Evolutionary conservation across 2,888 invertebrate genomes (phyloP), one percentile per base, ranked within the genome.

Genomic region (Kuschelorhynchus macadamiae): DNA sequence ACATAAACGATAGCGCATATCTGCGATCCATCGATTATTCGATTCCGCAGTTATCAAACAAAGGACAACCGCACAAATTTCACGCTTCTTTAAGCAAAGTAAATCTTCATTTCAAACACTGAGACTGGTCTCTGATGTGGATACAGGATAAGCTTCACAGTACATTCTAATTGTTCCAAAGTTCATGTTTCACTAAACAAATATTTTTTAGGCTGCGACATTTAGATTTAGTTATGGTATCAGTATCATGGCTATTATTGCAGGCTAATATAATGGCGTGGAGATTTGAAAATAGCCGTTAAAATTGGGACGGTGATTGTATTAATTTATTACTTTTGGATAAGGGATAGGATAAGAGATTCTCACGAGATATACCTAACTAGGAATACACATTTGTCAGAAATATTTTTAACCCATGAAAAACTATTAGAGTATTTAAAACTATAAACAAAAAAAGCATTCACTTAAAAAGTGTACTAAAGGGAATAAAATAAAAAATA

Each of bases 1-100:
- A 20, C 56, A 33, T 32, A 46, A 4, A 17, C 39, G 12, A n/a
- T 42, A 57, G 57, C 57, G 64, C 56, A 56, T 50, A 42, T 57
- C 57, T 44, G 50, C 14, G 18, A 56, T 39, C 21, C 42, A 65
- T 65, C 49, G 57, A 65, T 64, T 65, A 65, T 65, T 65, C 64
- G 57, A 65, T 65, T 57, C 57, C 32, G 49, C 57, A 20, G 41
- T 50, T 21, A 42, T 50, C 16, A 50, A 41, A 50, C 41, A 49
- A 65, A 41, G 25, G 50, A 25, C 50, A 32, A 65, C 63, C 63
- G 36, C 33, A 32, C 49, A 20, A 56, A 65, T 65, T 65, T 65
- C 50, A 65, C 57, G 36, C 30, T 50, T 65, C 41, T 49, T 42
- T 56, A 41, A 42, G 41, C 50, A 65, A 65, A 57, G 61, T 52